Conservation (phyloP, 2,113 vertebrate species). For the Micronycteris hirsuta region DNA sequence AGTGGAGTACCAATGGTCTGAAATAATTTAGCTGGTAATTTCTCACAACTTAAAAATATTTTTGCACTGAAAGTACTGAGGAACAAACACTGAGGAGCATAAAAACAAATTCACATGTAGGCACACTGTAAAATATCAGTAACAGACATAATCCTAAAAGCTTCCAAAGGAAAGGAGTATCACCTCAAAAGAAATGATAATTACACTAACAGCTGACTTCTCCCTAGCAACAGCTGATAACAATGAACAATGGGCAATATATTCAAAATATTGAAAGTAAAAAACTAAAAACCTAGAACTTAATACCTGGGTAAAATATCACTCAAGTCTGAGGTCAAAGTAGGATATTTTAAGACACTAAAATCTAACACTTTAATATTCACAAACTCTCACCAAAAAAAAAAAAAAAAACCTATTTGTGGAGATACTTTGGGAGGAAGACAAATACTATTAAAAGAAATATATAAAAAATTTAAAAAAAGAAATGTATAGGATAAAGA, state of each 20-base stretch:
- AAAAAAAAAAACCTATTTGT: background rate
- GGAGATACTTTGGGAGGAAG: background rate
- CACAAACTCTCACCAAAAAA: background rate
- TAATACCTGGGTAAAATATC: background rate
- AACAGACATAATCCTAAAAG: background rate
- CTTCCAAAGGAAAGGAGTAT: background rate
- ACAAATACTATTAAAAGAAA: background rate
- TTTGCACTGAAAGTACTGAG: background rate
- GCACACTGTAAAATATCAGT: background rate
- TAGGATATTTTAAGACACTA: background rate
- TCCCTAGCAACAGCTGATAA: background rate
- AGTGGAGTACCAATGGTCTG: background rate
- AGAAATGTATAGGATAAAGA: background rate
- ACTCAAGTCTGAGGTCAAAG: background rate
- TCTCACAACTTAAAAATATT: no score
- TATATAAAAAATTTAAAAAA: no score
- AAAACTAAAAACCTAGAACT: background rate
- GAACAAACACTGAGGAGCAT: background rate
- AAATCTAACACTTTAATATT: background rate
- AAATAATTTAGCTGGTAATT: background rate
- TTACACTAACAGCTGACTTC: background rate
- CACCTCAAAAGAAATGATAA: background rate
- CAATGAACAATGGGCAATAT: background rate
- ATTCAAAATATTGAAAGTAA: background rate
- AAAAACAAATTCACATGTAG: background rate